Percentiles rank a stretch among this genome's conserved stretches.
Evolutionary conservation across 2,113 vertebrate species (phyloP).

Genomic region (Myotis yumanensis): DNA sequence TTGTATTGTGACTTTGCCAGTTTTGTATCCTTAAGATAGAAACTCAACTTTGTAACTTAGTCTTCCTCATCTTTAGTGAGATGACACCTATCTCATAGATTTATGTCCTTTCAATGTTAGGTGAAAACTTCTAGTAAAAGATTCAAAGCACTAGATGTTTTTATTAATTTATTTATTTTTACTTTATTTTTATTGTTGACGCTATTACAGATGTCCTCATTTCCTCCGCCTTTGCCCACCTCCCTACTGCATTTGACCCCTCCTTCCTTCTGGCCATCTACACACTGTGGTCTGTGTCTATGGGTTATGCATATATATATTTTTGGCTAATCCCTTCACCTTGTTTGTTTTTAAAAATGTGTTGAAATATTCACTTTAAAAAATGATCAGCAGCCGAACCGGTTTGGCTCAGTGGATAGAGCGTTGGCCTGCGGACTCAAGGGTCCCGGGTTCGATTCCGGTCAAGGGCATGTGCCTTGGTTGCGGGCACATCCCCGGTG

Average conservation of each 20-base stretch:
- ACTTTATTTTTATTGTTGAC: background rate
- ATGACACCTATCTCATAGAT: background rate
- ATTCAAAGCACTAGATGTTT: background rate
- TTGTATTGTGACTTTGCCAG: background rate
- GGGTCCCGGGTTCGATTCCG: too few relatives aligned
- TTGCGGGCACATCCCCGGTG: too few relatives aligned
- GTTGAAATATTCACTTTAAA: constrained; percentile 10
- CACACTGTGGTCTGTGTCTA: background rate
- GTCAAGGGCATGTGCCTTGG: too few relatives aligned
- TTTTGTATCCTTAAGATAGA: background rate
- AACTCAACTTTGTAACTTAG: background rate
- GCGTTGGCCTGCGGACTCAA: too few relatives aligned
- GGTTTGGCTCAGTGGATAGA: too few relatives aligned
- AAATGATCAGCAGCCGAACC: constrained; percentile 22
- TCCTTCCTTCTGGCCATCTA: background rate
- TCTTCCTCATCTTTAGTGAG: background rate
- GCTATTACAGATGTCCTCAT: background rate
- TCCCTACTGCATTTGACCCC: background rate
- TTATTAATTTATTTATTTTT: background rate
- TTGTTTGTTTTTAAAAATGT: background rate
- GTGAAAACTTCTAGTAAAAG: background rate
- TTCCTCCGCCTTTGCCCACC: background rate
- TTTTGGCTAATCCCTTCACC: background rate
- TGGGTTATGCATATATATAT: background rate
- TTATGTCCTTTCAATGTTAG: background rate